A percentile compares a stretch with the other conserved stretches of the same genome.
Evolutionary conservation across 1,140 invertebrate species (phyloP).

Genomic region (Psix sp.): DNA sequence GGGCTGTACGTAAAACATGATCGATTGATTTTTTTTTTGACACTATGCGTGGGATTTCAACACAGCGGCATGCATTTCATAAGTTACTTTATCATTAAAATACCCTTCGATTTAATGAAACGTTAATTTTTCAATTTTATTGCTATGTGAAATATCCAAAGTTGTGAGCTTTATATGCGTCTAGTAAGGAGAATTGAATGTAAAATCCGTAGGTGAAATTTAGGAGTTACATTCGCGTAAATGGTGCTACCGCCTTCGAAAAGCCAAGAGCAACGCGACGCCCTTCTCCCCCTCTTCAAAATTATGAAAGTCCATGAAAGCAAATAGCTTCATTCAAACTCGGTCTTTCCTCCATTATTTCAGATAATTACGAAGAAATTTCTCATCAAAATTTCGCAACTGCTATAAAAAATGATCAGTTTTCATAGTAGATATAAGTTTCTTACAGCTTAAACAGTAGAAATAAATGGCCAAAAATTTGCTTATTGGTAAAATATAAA

Average conservation of each 20-base stretch:
- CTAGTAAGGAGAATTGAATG: slow-evolving; percentile 52
- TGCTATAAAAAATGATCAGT: slow-evolving; percentile 3
- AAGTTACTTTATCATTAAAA: slow-evolving; percentile 49
- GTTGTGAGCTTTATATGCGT: slow-evolving; percentile 43
- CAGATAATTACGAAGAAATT: slow-evolving; percentile 29
- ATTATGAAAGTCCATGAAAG: too few relatives aligned
- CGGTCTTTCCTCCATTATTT: slow-evolving; percentile 50
- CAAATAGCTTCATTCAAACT: too few relatives aligned
- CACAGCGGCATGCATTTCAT: slow-evolving; percentile 47
- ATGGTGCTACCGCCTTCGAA: too few relatives aligned
- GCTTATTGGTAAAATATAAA: too few relatives aligned
- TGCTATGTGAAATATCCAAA: slow-evolving; percentile 49
- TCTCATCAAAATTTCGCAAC: slow-evolving; percentile 29
- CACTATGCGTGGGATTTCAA: slow-evolving; percentile 52
- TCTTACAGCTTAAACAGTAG: too few relatives aligned
- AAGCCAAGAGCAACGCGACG: too few relatives aligned
- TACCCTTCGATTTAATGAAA: slow-evolving; percentile 58
- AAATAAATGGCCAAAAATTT: too few relatives aligned
- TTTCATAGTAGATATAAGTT: too few relatives aligned
- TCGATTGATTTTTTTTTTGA: slow-evolving; percentile 52
- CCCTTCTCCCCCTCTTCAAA: too few relatives aligned
- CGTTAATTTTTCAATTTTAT: slow-evolving; percentile 60
- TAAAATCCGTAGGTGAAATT: slow-evolving; percentile 52
- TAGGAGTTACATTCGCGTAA: too few relatives aligned
- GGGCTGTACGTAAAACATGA: slow-evolving; percentile 34